phyloP scores from a whole-genome alignment of 2,888 invertebrate species.

The Athalia circularis region DNA sequence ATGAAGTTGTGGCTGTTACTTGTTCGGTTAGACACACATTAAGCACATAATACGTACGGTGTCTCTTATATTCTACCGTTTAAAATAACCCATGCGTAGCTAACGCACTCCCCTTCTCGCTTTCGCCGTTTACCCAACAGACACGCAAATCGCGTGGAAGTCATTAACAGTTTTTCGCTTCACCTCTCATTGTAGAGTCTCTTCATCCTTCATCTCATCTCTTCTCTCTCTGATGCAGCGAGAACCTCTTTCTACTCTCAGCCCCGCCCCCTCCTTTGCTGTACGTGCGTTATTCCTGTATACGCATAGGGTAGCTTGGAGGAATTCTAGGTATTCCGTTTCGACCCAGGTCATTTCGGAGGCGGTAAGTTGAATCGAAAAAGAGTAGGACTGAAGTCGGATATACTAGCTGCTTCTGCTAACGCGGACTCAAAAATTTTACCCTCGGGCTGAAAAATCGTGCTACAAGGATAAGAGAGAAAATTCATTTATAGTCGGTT shows the following conservation, averaged over 20 bases:
- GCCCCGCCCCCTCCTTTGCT: neutral
- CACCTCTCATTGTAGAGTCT: neutral
- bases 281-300: neutral
- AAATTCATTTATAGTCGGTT: too few relatives aligned
- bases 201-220: neutral
- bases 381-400: neutral
- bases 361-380: neutral
- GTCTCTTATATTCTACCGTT: neutral
- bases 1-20: conserved; percentile 23
- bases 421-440: neutral
- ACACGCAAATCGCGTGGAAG: conserved; percentile 11
- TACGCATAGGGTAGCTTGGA: too few relatives aligned
- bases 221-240: neutral
- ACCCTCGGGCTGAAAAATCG: too few relatives aligned
- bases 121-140: neutral
- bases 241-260: neutral
- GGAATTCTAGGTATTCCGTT: conserved; percentile 26
- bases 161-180: conserved; percentile 28
- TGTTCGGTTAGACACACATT: conserved; percentile 13
- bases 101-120: neutral
- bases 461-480: too few relatives aligned
- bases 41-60: too few relatives aligned
- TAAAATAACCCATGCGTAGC: conserved; percentile 3
- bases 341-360: conserved; percentile 5
- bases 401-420: neutral